These are phyloP conservation scores for Ascidia mentula DNA, from an alignment of 23 tunicate species.

Conservation along the genomic window DNA sequence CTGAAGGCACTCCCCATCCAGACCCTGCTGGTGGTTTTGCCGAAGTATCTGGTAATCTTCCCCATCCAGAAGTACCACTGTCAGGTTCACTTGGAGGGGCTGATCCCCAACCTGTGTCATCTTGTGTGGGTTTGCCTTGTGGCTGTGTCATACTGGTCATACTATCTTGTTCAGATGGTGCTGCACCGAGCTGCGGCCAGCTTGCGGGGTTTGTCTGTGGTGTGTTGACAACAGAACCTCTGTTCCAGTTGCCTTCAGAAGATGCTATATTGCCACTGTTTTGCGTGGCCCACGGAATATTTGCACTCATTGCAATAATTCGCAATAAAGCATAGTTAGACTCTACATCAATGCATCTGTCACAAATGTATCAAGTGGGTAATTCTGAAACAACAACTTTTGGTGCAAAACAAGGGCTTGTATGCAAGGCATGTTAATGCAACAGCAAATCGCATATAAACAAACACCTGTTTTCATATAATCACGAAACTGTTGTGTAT, in stretches of 20 bases:
- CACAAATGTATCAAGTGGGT: too few relatives aligned
- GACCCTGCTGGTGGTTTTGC: slow-evolving; percentile 9
- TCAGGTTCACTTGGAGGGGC: slow-evolving; percentile 27
- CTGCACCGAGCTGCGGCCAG: slow-evolving; percentile 90
- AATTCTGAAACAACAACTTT: too few relatives aligned
- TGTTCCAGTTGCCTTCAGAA: not conserved
- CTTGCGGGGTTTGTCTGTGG: slow-evolving; percentile 81
- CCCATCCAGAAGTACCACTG: slow-evolving; percentile 44
- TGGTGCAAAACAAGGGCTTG: too few relatives aligned
- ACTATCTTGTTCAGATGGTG: slow-evolving; percentile 30
- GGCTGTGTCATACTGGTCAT: slow-evolving; percentile 17
- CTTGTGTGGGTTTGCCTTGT: slow-evolving; percentile 35
- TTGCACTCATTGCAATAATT: slow-evolving; percentile 27
- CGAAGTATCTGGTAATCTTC: slow-evolving; percentile 24
- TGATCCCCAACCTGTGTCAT: slow-evolving; percentile 53
- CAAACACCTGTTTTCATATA: too few relatives aligned
- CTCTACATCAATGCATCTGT: not conserved
- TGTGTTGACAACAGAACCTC: slow-evolving; percentile 40
- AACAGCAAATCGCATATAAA: too few relatives aligned
- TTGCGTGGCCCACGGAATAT: slow-evolving; percentile 44
- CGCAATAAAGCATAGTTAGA: not conserved
- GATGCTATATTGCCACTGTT: slow-evolving; percentile 11
- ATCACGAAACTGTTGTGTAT: too few relatives aligned
- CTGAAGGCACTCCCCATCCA: slow-evolving; percentile 83
- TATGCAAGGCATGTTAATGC: too few relatives aligned